These are phyloP conservation scores for Chaetodon auriga DNA, from an alignment of 2,113 vertebrate genomes.

Conservation along the genomic window DNA sequence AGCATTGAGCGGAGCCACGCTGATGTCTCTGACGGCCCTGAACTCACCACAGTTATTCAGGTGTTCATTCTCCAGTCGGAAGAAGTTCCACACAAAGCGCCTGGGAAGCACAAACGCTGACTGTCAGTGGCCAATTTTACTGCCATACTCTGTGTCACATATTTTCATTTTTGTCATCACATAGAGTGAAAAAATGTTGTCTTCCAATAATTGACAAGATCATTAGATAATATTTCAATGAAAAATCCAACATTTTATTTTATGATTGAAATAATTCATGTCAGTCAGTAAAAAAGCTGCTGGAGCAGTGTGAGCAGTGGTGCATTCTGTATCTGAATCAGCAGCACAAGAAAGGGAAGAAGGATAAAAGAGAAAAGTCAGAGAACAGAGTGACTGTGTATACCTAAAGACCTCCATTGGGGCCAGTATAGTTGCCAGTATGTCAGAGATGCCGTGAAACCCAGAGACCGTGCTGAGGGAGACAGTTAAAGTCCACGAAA, in stretches of 20 bases:
- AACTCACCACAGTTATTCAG: conserved; percentile 99
- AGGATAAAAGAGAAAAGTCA: background rate
- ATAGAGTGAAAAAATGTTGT: background rate
- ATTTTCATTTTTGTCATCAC: background rate
- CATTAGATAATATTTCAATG: too few relatives aligned
- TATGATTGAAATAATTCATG: too few relatives aligned
- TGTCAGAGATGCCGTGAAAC: conserved; percentile 83
- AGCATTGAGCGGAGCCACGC: conserved; percentile 96
- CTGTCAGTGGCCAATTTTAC: background rate
- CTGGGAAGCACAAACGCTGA: conserved; percentile 71
- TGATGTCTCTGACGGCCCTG: conserved; percentile 97
- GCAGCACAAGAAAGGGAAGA: too few relatives aligned
- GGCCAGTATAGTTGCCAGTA: conserved; percentile 92
- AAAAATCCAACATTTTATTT: too few relatives aligned
- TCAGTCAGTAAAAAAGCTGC: too few relatives aligned
- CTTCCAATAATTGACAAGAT: too few relatives aligned
- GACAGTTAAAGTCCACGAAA: conserved; percentile 94
- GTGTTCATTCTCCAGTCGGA: conserved; percentile 98
- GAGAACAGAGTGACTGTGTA: background rate
- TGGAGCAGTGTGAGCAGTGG: too few relatives aligned
- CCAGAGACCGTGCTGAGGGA: conserved; percentile 84
- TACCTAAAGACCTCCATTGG: conserved; percentile 98
- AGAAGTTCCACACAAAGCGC: conserved; percentile 99
- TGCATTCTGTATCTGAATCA: too few relatives aligned
- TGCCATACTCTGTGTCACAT: background rate